A percentile compares a stretch with the other conserved stretches of the same genome.
phyloP scores from a whole-genome alignment of 1,140 invertebrate genomes.

The Riptortus pedestris region DNA sequence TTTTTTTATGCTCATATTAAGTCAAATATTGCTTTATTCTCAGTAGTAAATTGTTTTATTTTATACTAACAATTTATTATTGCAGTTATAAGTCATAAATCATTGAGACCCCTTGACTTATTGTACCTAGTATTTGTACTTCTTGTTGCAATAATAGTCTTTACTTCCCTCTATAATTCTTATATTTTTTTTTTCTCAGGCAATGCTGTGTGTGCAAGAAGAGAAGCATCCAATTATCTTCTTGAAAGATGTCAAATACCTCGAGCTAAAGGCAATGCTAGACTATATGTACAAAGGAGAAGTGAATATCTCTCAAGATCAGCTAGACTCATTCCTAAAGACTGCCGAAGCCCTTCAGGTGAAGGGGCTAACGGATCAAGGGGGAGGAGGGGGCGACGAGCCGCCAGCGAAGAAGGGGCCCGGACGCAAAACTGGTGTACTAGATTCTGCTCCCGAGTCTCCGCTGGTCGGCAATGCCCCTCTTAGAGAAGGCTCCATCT shows the following conservation, averaged over 20 bases:
- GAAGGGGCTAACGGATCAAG: conserved; percentile 70
- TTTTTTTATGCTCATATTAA: too few species aligned
- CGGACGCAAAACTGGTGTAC: conserved; percentile 6
- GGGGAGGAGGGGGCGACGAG: conserved; percentile 37
- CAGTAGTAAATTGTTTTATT: too few species aligned
- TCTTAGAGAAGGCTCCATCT: conserved; percentile 23
- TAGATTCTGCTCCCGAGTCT: conserved; percentile 22
- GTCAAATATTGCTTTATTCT: too few species aligned
- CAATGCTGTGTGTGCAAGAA: conserved; percentile 70
- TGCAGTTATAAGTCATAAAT: too few species aligned
- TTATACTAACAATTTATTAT: too few species aligned
- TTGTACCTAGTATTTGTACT: too few species aligned
- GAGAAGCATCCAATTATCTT: conserved; percentile 86
- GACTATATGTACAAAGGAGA: conserved; percentile 91
- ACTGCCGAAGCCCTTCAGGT: conserved; percentile 85
- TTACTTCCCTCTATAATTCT: too few species aligned
- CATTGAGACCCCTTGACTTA: too few species aligned
- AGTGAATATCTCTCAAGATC: conserved; percentile 85
- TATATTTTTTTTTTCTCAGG: conserved; percentile 46
- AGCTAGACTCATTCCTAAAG: conserved; percentile 77
- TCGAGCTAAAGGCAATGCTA: conserved; percentile 82
- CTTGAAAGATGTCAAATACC: conserved; percentile 81
- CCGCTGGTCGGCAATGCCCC: conserved; percentile 24
- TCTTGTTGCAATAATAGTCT: too few species aligned
- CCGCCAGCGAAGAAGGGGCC: background rate